Evolutionary conservation across 1,140 invertebrate genomes (phyloP).

Genomic region (Anadara kagoshimensis): DNA sequence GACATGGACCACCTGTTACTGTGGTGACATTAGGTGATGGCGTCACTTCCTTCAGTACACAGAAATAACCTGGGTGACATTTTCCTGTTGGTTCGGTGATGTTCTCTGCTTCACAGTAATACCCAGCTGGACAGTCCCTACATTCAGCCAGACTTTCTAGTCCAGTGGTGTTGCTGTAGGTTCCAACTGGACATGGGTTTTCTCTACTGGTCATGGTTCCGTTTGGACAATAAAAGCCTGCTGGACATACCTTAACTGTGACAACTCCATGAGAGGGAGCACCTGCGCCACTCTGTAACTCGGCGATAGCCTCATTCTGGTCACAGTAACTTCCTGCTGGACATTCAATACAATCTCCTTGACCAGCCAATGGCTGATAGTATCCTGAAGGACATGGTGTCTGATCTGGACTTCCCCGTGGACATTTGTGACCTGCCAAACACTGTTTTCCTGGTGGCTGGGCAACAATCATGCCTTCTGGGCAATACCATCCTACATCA

Average conservation of each 20-base stretch:
- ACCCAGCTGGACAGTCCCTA: slow-evolving; percentile 59
- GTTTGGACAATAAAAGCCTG: slow-evolving; percentile 69
- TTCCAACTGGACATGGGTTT: slow-evolving; percentile 67
- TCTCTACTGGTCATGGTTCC: slow-evolving; percentile 60
- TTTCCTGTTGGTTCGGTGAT: slow-evolving; percentile 62
- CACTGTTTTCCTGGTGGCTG: slow-evolving; percentile 68
- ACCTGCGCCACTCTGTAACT: slow-evolving; percentile 65
- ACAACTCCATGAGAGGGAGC: slow-evolving; percentile 69
- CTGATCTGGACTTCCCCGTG: slow-evolving; percentile 60
- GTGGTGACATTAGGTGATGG: slow-evolving; percentile 50
- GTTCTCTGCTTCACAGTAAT: slow-evolving; percentile 65
- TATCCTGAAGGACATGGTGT: slow-evolving; percentile 65
- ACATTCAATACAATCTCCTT: slow-evolving; percentile 61
- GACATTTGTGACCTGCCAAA: slow-evolving; percentile 67
- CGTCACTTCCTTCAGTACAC: slow-evolving; percentile 55
- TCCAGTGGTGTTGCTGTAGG: slow-evolving; percentile 66
- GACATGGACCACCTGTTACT: slow-evolving; percentile 58
- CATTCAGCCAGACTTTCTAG: slow-evolving; percentile 63
- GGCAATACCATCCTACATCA: slow-evolving; percentile 69
- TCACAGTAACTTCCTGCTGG: slow-evolving; percentile 68
- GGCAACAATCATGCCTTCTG: slow-evolving; percentile 63
- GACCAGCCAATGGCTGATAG: slow-evolving; percentile 62
- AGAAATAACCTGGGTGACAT: slow-evolving; percentile 67
- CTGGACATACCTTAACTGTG: slow-evolving; percentile 67
- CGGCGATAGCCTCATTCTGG: slow-evolving; percentile 67